Evolutionary conservation across 2,797 vertebrate genomes (phyloP).

Genomic region (Neopelma chrysocephalum): DNA sequence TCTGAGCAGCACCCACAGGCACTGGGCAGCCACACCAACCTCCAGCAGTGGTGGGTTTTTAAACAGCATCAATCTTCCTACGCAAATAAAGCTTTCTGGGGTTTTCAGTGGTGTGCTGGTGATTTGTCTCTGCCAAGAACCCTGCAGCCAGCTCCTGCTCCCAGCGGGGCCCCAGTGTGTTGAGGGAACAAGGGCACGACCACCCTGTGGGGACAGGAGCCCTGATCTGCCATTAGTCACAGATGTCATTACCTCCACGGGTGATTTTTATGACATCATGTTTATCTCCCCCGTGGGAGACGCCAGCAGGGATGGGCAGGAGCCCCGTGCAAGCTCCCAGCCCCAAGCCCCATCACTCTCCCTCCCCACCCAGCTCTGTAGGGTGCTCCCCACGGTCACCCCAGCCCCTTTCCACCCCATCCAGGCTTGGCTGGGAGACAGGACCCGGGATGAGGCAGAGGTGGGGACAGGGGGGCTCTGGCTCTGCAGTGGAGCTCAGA

Average conservation of each 20-base stretch:
- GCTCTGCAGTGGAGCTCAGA: not conserved
- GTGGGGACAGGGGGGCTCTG: fast-evolving
- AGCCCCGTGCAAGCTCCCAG: not conserved
- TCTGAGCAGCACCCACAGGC: not conserved
- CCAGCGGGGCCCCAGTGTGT: fast-evolving
- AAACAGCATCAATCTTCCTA: slow-evolving; percentile 24
- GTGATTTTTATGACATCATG: not conserved
- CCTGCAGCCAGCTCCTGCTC: not conserved
- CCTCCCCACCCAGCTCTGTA: not conserved
- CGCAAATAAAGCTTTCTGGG: slow-evolving; percentile 63
- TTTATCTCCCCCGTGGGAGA: not conserved
- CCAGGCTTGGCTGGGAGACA: not conserved
- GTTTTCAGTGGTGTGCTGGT: slow-evolving; percentile 32
- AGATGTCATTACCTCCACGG: fast-evolving
- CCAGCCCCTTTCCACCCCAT: not conserved
- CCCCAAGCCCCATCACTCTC: not conserved
- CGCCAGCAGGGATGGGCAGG: not conserved
- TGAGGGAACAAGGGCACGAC: not conserved
- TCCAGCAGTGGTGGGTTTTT: slow-evolving; percentile 30
- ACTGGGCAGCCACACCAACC: fast-evolving
- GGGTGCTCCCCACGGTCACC: not conserved
- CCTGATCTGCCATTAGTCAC: not conserved
- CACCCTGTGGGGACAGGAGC: not conserved
- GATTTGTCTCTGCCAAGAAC: not conserved
- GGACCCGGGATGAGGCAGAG: not conserved